These are phyloP conservation scores for Phrynocephalus versicolor DNA, from an alignment of 2,113 vertebrate species.

Conservation along the genomic window DNA sequence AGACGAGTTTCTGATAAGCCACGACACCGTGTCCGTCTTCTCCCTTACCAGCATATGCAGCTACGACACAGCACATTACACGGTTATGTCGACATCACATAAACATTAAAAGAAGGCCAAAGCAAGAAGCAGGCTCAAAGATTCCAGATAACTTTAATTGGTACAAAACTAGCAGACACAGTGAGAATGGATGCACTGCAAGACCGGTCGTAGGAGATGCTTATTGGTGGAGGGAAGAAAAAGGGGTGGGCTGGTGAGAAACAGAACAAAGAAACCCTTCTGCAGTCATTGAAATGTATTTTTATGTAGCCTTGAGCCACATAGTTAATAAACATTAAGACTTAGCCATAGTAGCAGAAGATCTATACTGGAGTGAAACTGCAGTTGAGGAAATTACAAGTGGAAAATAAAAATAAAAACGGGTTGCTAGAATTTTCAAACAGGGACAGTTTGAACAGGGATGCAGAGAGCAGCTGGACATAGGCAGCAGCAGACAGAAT, in stretches of 20 bases:
- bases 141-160: constrained; percentile 47
- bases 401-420: not conserved
- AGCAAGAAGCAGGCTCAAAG: constrained; percentile 43
- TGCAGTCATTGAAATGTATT: constrained; percentile 26
- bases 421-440: not conserved
- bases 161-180: constrained; percentile 53
- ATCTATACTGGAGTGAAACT: not conserved
- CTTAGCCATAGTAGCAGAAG: constrained; percentile 1
- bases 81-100: too few relatives aligned
- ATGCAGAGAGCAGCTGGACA: not conserved
- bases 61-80: not conserved
- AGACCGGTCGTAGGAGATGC: constrained; percentile 24
- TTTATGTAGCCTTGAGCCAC: not conserved
- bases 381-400: not conserved
- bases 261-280: not conserved
- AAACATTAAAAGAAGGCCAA: constrained; percentile 34
- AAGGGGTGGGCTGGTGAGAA: too few relatives aligned
- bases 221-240: constrained; percentile 26
- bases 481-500: not conserved
- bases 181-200: constrained; percentile 7
- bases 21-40: not conserved
- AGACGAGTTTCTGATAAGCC: not conserved
- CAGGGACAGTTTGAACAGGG: too few relatives aligned
- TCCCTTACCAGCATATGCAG: not conserved
- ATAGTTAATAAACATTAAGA: not conserved